Evolutionary conservation across 23 tunicate genomes (phyloP), one percentile per base, ranked within the genome.

Genomic region (Botrylloides violaceus): DNA sequence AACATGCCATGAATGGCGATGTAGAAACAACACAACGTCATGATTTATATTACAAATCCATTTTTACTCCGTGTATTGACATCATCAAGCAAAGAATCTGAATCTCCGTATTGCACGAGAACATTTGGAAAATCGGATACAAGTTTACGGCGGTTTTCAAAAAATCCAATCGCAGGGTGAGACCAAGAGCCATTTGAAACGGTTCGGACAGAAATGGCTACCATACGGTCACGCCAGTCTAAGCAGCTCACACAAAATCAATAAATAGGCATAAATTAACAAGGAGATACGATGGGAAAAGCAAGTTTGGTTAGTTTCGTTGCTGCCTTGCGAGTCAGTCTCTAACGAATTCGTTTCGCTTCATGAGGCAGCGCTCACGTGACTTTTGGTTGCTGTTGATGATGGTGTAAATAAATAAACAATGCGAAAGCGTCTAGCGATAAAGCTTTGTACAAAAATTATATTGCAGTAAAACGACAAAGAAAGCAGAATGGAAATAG

Each of bases 31-130:
- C n/a, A n/a, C n/a, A n/a, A n/a, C n/a, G n/a, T n/a, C n/a, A n/a
- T n/a, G 64, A 59, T n/a, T 7, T n/a, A 59, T 22, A 59, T 22
- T 22, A 26, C 30, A 59, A 23, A 59, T 43, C 28, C 7, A 59
- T 33, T 68, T 64, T 39, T 68, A 37, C 74, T 68, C 74, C 58
- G 74, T 68, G 74, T 68, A 68, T 36, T 68, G 56, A 68, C 56
- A 37, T 68, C 58, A 68, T 68, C 47, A 68, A 68, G 74, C 74
- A 0, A 68, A 68, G 9, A 63, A 43, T 43, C 53, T 43, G 53
- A 43, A 68, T 68, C 58, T 68, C 74, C 74, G 56, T 68, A 68
- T 68, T 68, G 74, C 74, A 68, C 74, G 57, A 35, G 25, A 68
- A 37, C 59, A 68, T 23, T 26, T 1, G 1, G 2, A 37, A 35